Percentiles rank a stretch among this genome's conserved stretches.
phyloP scores from a whole-genome alignment of 2,888 invertebrate genomes.

The Epinotia demarniana region DNA sequence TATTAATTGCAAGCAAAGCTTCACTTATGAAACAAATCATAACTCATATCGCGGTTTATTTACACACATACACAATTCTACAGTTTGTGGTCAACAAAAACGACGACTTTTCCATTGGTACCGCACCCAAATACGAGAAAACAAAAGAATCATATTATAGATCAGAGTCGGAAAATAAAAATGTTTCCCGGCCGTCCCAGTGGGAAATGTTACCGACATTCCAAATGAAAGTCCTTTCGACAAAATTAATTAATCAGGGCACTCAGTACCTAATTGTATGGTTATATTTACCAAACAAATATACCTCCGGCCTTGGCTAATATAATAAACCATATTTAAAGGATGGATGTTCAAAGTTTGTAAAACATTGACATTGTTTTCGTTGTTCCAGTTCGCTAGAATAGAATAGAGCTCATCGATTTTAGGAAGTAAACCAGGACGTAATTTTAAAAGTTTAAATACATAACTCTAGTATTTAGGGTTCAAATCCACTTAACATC shows the following conservation, averaged over 20 bases:
- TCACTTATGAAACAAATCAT: too few species aligned
- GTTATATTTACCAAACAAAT: conserved; percentile 12
- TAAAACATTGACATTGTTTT: not conserved
- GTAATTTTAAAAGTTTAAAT: too few species aligned
- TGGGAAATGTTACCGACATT: conserved; percentile 17
- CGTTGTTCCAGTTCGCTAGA: too few species aligned
- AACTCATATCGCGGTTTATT: too few species aligned
- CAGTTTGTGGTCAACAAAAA: not conserved
- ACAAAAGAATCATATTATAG: not conserved
- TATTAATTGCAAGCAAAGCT: too few species aligned
- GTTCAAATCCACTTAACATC: too few species aligned
- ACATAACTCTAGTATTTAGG: too few species aligned
- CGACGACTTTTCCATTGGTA: conserved; percentile 3
- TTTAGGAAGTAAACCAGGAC: too few species aligned
- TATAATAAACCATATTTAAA: not conserved
- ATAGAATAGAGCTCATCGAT: too few species aligned
- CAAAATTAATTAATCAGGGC: conserved; percentile 30
- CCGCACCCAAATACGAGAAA: not conserved
- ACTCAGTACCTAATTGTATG: conserved; percentile 20
- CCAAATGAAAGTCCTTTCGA: conserved; percentile 1
- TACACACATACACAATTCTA: too few species aligned
- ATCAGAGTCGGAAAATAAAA: conserved; percentile 18
- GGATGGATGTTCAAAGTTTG: too few species aligned
- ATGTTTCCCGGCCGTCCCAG: conserved; percentile 1
- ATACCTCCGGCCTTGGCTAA: not conserved